Conservation (phyloP, 2,797 vertebrate genomes). For the Arnoldichthys spilopterus region DNA sequence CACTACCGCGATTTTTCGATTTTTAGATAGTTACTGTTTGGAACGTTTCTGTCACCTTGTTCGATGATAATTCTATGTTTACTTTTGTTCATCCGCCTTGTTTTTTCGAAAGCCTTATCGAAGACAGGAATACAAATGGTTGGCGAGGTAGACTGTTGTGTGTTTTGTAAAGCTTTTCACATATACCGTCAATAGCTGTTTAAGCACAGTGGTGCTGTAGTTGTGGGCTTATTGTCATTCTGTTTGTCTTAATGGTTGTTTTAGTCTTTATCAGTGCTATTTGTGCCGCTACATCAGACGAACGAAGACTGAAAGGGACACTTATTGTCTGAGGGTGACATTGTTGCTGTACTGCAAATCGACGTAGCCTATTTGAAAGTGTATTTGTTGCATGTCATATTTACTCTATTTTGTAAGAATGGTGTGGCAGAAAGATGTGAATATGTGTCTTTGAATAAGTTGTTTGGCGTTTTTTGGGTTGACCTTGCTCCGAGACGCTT, state of each 20-base stretch:
- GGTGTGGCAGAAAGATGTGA: neutral
- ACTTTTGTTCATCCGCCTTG: neutral
- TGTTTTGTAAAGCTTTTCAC: constrained; percentile 30
- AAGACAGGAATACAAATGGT: constrained; percentile 43
- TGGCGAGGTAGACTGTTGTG: constrained; percentile 20
- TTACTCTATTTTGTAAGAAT: neutral
- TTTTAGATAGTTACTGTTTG: constrained; percentile 7
- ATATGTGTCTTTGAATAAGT: constrained; percentile 25
- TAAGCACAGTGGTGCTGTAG: neutral
- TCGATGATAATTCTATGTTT: constrained; percentile 13
- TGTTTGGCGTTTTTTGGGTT: constrained; percentile 49
- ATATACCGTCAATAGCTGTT: neutral
- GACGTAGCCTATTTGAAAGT: constrained; percentile 28
- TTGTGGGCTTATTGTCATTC: neutral
- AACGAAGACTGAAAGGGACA: neutral
- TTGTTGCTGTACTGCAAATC: constrained; percentile 62
- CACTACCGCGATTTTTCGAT: constrained; percentile 12
- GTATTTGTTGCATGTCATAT: constrained; percentile 8
- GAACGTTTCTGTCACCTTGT: constrained; percentile 1
- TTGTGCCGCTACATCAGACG: neutral
- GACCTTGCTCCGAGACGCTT: constrained; percentile 78
- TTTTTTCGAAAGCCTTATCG: constrained; percentile 10
- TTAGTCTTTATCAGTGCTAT: neutral
- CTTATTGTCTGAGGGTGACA: constrained; percentile 67
- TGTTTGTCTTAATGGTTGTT: neutral